Evolutionary conservation across 2,888 invertebrate genomes (phyloP), one percentile per base, ranked within the genome.

Genomic region (Amblyteles armatorius): DNA sequence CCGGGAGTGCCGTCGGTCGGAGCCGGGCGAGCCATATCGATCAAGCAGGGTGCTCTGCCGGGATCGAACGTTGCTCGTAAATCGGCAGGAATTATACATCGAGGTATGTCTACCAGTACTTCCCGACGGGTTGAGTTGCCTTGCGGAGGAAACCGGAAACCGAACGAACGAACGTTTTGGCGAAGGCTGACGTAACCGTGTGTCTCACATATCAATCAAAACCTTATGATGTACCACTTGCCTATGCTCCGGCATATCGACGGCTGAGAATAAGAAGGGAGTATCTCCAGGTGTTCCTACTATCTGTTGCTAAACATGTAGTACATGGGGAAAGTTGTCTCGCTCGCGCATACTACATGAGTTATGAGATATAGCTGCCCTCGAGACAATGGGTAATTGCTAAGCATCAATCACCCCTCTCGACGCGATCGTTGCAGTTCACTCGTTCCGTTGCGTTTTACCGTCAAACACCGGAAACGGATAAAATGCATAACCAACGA

Each of bases 1-100:
- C n/a, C 63, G 63, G 6, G n/a, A 33, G 44, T 48, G 44, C 16
- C 44, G 44, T 48, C 44, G 44, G 4, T 48, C 16, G 44, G 44
- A 48, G 44, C 44, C 44, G 44, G 44, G 13, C 44, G 16, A 48
- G 44, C 19, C 40, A 11, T 40, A 29, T 44, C 26, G 63, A 48
- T 48, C 44, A 63, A 48, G 48, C 13, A 48, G 4, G 16, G 19
- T 19, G 55, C 52, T 65, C 73, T 52, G 52, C 48, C 22, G 44
- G 63, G 36, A 69, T 79, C 69, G 69, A 83, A 71, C 65, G 65
- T 67, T 71, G 63, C 52, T 78, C 84, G 82, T 84, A 81, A 84
- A 84, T 82, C 77, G 78, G 22, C 50, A n/a, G 72, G 72, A 77
- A 81, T 68, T 77, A 60, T 84, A 81, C 67, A 77, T 60, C 81